Evolutionary conservation across 2,888 invertebrate species (phyloP), one percentile per base, ranked within the genome.

Genomic region (Aphidius colemani): DNA sequence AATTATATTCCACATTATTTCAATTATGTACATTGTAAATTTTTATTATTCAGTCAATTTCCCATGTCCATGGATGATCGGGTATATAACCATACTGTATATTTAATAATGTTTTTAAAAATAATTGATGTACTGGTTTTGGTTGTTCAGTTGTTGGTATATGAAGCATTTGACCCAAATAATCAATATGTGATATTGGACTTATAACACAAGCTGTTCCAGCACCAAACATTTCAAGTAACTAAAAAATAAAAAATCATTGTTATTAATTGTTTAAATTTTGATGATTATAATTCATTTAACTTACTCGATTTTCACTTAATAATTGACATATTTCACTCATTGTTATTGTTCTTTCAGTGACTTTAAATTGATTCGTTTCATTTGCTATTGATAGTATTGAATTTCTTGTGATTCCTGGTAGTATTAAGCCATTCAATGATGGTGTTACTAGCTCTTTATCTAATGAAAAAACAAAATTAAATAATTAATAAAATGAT

Each of bases 151-250:
- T 86, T 13, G 94, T 94, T 59, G 94, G 94, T 70, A 95, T 87
- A 59, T 85, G 77, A 43, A 92, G 85, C 61, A 87, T 82, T 59
- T 87, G 84, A 6, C 89, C 92, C 72, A 90, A 76, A 83, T 93
- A 98, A 63, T 91, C 87, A 66, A 99, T 94, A 67, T 89, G 87
- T 64, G 92, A 91, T 62, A 99, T 90, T 0, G 99, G 98, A 75
- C 94, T 94, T 13, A 99, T 93, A 56, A 97, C 87, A 74, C 95
- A 95, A 0, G 99, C 99, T 39, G 99, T 99, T 63, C 99, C 99
- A n/a, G 96, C 89, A 64, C 98, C 99, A 83, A 99, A 99, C 82
- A 98, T 87, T 84, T 99, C 99, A 71, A 96, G 81, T 70, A 99
- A 83, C 97, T 98, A 84, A 1, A 85, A 85, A 65, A 70, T 71